Evolutionary conservation across 2,888 invertebrate species (phyloP).

Genomic region (Lithophane semibrunnea): DNA sequence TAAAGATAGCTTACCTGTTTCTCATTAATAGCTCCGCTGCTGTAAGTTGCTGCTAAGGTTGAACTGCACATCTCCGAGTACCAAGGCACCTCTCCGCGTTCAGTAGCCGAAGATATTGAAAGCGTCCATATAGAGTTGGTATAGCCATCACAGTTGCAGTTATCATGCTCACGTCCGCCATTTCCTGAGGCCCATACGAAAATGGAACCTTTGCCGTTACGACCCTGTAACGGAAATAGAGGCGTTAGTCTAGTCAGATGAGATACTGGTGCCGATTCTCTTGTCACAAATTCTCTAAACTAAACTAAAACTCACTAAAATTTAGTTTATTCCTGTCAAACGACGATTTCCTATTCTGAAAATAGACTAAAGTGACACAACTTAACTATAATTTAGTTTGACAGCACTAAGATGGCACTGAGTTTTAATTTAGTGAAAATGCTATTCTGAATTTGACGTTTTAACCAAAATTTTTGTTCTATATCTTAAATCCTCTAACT

Average conservation of each 20-base stretch:
- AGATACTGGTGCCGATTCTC: too few relatives aligned
- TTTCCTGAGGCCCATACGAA: slow-evolving; percentile 99
- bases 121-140: slow-evolving; percentile 99
- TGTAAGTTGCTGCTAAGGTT: slow-evolving; percentile 99
- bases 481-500: too few relatives aligned
- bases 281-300: too few relatives aligned
- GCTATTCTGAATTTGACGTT: too few relatives aligned
- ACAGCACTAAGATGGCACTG: too few relatives aligned
- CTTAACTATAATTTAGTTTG: too few relatives aligned
- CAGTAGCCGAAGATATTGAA: slow-evolving; percentile 98
- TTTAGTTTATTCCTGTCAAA: too few relatives aligned
- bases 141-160: slow-evolving; percentile 99
- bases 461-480: too few relatives aligned
- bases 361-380: too few relatives aligned
- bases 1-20: slow-evolving; percentile 91
- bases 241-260: slow-evolving; percentile 46
- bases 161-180: slow-evolving; percentile 98
- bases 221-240: slow-evolving; percentile 91
- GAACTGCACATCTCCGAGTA: slow-evolving; percentile 99
- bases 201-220: slow-evolving; percentile 98
- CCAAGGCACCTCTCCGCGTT: slow-evolving; percentile 97
- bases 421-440: too few relatives aligned
- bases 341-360: too few relatives aligned
- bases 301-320: too few relatives aligned
- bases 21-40: slow-evolving; percentile 97